Evolutionary conservation across 2,888 invertebrate species (phyloP).

Genomic region (Erebia aethiops): DNA sequence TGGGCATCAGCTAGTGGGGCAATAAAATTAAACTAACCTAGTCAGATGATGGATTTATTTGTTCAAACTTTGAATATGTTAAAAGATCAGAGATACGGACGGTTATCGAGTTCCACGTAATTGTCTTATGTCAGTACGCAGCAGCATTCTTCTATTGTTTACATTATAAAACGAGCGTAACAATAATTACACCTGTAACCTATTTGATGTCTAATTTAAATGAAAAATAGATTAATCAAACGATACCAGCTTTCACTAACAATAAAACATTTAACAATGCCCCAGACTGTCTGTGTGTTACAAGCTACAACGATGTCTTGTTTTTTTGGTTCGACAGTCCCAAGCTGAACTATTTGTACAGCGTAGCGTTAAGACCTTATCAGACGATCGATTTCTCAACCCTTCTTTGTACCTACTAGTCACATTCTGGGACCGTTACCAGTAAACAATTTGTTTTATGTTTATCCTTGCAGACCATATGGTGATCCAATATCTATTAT

Average conservation of each 20-base stretch:
- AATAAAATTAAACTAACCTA: neutral
- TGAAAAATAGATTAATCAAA: constrained; percentile 76
- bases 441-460: constrained; percentile 47
- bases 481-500: constrained; percentile 9
- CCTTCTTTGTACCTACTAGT: constrained; percentile 70
- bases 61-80: constrained; percentile 13
- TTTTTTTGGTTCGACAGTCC: constrained; percentile 61
- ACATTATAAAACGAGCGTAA: constrained; percentile 64
- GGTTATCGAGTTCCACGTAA: constrained; percentile 28
- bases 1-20: too few species aligned
- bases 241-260: constrained; percentile 71
- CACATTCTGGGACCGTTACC: constrained; percentile 61
- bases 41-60: constrained; percentile 14
- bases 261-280: constrained; percentile 76
- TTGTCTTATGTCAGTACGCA: constrained; percentile 35
- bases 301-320: constrained; percentile 54
- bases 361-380: constrained; percentile 67
- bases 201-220: constrained; percentile 74
- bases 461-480: constrained; percentile 14
- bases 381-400: constrained; percentile 73
- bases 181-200: constrained; percentile 68
- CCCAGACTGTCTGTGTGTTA: constrained; percentile 71
- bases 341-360: constrained; percentile 76
- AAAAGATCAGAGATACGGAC: constrained; percentile 19
- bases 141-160: constrained; percentile 53